phyloP scores from a whole-genome alignment of 2,797 vertebrate genomes.

The Potorous gilbertii region DNA sequence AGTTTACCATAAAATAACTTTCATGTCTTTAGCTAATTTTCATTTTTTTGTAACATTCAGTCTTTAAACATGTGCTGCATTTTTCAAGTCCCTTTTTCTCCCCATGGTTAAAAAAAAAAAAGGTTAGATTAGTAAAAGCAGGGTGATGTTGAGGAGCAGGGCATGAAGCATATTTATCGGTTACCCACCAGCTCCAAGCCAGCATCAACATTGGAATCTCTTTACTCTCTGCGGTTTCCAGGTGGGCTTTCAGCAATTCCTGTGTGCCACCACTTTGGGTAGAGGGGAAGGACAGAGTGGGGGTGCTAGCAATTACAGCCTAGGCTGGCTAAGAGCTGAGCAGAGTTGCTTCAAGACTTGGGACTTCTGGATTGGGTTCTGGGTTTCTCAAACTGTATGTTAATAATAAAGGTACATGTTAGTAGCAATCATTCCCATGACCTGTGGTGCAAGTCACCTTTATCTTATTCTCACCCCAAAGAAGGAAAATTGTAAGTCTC shows the following conservation, averaged over 20 bases:
- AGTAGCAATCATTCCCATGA: background rate
- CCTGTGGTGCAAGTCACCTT: background rate
- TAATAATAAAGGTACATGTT: no score
- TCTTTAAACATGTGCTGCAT: background rate
- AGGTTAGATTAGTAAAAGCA: background rate
- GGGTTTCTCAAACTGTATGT: no score
- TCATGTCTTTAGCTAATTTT: background rate
- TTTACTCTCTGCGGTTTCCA: background rate
- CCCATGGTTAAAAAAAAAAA: background rate
- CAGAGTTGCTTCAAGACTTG: no score
- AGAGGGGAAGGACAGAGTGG: no score
- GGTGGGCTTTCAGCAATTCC: no score
- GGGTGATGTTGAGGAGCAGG: background rate
- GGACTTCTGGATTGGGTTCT: no score
- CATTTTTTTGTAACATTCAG: background rate
- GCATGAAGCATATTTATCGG: background rate
- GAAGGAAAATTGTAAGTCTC: background rate
- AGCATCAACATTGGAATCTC: background rate
- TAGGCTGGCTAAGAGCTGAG: no score
- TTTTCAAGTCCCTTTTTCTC: background rate
- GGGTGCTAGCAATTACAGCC: no score
- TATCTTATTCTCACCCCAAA: background rate
- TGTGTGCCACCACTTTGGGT: no score
- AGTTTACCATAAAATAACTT: background rate
- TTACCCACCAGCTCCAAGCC: background rate